Conservation (phyloP, 1,140 invertebrate genomes). For the Maniola jurtina region DNA sequence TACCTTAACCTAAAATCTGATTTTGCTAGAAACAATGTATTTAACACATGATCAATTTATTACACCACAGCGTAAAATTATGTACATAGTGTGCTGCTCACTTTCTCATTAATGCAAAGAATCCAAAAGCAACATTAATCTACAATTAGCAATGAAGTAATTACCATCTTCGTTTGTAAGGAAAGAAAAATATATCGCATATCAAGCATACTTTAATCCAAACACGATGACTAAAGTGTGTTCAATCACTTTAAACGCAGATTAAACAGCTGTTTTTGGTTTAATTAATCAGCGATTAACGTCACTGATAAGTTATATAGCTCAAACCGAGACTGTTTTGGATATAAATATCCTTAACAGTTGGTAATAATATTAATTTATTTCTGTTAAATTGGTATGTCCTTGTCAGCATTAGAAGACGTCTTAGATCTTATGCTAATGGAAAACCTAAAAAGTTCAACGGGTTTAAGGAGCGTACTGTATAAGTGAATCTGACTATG, state of each 20-base stretch:
- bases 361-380: conserved; percentile 1
- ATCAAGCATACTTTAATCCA: background rate
- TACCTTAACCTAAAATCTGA: too few relatives aligned
- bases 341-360: background rate
- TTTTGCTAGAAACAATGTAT: too few relatives aligned
- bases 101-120: background rate
- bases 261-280: background rate
- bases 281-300: conserved; percentile 2
- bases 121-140: background rate
- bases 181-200: background rate
- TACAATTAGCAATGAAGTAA: background rate
- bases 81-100: too few relatives aligned
- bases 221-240: background rate
- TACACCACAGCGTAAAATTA: too few relatives aligned
- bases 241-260: background rate
- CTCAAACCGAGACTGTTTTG: background rate
- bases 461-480: too few relatives aligned
- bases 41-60: too few relatives aligned
- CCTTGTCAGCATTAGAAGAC: background rate
- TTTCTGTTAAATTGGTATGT: background rate
- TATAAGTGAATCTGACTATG: too few relatives aligned
- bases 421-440: too few relatives aligned
- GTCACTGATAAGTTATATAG: background rate
- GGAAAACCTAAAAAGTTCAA: too few relatives aligned
- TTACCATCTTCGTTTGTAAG: conserved; percentile 1